Conservation (phyloP, 2,113 vertebrate genomes). For the Neotoma lepida region DNA sequence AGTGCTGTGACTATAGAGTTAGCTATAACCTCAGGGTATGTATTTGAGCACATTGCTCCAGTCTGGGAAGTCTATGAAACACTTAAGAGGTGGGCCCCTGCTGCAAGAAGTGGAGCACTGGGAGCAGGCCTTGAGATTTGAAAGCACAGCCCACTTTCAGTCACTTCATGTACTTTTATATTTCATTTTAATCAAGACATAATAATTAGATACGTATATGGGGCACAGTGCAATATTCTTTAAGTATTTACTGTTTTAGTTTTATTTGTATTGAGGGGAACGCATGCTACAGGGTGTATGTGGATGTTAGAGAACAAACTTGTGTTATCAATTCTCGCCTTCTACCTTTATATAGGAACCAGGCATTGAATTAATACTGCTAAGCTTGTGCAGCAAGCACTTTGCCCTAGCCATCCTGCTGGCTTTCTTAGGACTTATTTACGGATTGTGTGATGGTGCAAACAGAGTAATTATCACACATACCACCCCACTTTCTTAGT, state of each 20-base stretch:
- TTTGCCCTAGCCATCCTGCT: background rate
- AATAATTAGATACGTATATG: background rate
- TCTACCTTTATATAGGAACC: background rate
- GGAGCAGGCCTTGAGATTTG: background rate
- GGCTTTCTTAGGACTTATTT: background rate
- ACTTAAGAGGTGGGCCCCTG: background rate
- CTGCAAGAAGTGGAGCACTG: background rate
- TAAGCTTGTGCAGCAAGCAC: background rate
- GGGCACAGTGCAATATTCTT: background rate
- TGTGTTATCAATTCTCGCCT: background rate
- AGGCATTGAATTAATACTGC: background rate
- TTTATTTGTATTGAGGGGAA: background rate
- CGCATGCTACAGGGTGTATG: too few species aligned
- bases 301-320: background rate
- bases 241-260: background rate
- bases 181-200: background rate
- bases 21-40: too few species aligned
- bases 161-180: background rate
- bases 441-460: background rate
- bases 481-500: background rate
- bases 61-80: too few species aligned
- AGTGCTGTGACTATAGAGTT: background rate
- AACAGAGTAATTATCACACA: background rate
- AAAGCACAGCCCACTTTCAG: background rate
- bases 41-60: too few species aligned